Base-by-base conservation (phyloP, 2,113 vertebrate species). In the zebrafish (Danio rerio) region DNA sequence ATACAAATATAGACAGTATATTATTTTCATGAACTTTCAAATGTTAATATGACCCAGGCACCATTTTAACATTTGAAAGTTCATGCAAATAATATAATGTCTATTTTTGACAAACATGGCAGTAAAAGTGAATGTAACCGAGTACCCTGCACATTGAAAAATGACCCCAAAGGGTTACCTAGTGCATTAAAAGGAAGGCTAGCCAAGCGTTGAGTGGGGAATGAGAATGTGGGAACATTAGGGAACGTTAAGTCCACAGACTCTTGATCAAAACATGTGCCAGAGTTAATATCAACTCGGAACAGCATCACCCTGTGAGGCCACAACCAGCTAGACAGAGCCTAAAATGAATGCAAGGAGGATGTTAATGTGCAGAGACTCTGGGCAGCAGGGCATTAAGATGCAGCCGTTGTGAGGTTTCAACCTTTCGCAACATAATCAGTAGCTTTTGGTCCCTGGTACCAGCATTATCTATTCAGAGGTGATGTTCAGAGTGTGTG, bases 181-280 rank as follows among this genome's bases (percentile, higher is more conserved):
- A 31, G 31, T 31, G 31, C 31, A 31, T 31, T 31, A 31, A 31
- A 31, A 3, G 31, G 31, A 3, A 3, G 1, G 31, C 31, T 31
- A 3, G 31, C 31, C 31, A 31, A 31, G 31, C 31, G 31, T 31
- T 31, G 31, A 31, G 31, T 31, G 31, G 31, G 31, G 31, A 31
- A 31, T 31, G 31, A 31, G 31, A 31, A 7, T 52, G 49, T 52
- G 49, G 9, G 21, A 42, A 16, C 21, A 61, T 62, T 49, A 62
- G 74, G 55, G 18, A 42, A 77, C n/a, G 18, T 49, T 61, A 47
- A 43, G 40, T 13, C 56, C 6, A 13, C n/a, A 13, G 9, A 5
- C 53, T 45, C 55, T 75, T 59, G 72, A 75, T 75, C 72, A 75
- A 75, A 75, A 40, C 40, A 45, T 59, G 53, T 75, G 72, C 72